These are phyloP conservation scores for Drosophila anomelani DNA, from an alignment of 2,888 invertebrate genomes.

Conservation along the genomic window DNA sequence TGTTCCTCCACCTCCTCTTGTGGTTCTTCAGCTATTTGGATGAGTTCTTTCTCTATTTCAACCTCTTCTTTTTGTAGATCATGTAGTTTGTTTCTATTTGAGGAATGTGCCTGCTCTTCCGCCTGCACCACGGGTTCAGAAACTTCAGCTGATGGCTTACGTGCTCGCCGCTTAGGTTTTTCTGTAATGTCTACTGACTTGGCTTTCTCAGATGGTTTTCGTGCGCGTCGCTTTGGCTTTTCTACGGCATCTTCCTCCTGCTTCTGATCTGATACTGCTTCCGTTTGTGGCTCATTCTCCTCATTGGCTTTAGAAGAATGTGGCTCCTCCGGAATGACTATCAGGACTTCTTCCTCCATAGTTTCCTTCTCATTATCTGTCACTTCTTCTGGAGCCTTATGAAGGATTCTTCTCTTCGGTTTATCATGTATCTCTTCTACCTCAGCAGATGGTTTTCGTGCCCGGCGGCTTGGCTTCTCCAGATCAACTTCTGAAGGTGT, in stretches of 20 bases:
- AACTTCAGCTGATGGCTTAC: conserved; percentile 16
- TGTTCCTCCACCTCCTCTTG: background rate
- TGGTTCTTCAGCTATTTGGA: background rate
- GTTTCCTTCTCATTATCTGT: background rate
- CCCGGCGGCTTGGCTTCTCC: conserved; percentile 18
- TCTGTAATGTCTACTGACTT: background rate
- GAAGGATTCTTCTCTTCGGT: background rate
- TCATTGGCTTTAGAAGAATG: background rate
- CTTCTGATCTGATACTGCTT: background rate
- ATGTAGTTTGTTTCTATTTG: background rate
- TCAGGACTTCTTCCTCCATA: background rate
- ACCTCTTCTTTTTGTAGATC: background rate
- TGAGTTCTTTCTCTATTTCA: background rate
- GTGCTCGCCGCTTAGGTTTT: conserved; percentile 14
- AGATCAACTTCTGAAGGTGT: background rate
- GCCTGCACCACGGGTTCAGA: background rate
- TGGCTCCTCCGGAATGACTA: conserved; percentile 11
- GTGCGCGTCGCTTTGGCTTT: background rate
- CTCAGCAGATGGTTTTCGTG: conserved; percentile 19
- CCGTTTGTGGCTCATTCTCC: background rate
- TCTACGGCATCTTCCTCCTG: background rate
- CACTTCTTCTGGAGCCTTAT: conserved; percentile 5
- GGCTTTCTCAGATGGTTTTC: background rate
- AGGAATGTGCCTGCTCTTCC: background rate
- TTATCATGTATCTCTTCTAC: background rate